A percentile compares a stretch with the other conserved stretches of the same genome.
Evolutionary conservation across 1,140 invertebrate genomes (phyloP).

Genomic region (Pseudomyrmex cubaensis): DNA sequence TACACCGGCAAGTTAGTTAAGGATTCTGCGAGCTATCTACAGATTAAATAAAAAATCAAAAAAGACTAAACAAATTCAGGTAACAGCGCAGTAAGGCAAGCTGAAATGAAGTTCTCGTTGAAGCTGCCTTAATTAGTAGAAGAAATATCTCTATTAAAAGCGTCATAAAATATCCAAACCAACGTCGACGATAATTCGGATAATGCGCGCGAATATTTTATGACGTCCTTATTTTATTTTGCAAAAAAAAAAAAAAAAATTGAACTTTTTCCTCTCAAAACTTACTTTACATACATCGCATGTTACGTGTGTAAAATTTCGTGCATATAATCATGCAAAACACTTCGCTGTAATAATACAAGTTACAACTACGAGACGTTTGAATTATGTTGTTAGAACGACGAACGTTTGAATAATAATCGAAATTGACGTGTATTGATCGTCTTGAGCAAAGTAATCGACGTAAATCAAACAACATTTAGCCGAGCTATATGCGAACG

Average conservation of each 20-base stretch:
- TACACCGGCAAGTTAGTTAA: no score
- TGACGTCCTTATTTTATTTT: background rate
- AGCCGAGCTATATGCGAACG: background rate
- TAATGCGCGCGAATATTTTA: background rate
- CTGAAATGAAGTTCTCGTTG: constrained; percentile 11
- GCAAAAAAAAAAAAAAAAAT: background rate
- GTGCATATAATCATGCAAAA: background rate
- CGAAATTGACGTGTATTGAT: background rate
- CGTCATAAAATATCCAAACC: background rate
- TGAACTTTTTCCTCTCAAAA: constrained; percentile 5
- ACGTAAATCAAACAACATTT: background rate
- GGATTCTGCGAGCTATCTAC: background rate
- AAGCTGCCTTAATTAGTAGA: constrained; percentile 20
- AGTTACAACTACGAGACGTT: background rate
- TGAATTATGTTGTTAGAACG: background rate
- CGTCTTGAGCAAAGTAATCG: background rate
- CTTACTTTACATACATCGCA: background rate
- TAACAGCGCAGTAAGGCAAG: background rate
- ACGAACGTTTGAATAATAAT: background rate
- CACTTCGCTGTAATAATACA: background rate
- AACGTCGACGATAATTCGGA: background rate
- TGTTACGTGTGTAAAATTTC: background rate
- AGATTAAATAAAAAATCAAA: background rate
- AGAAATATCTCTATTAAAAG: constrained; percentile 7
- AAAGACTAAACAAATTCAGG: constrained; percentile 34